Percentiles rank a stretch among this genome's conserved stretches.
Evolutionary conservation across 2,797 vertebrate genomes (phyloP).

Genomic region (Kryptolebias ocellatus): DNA sequence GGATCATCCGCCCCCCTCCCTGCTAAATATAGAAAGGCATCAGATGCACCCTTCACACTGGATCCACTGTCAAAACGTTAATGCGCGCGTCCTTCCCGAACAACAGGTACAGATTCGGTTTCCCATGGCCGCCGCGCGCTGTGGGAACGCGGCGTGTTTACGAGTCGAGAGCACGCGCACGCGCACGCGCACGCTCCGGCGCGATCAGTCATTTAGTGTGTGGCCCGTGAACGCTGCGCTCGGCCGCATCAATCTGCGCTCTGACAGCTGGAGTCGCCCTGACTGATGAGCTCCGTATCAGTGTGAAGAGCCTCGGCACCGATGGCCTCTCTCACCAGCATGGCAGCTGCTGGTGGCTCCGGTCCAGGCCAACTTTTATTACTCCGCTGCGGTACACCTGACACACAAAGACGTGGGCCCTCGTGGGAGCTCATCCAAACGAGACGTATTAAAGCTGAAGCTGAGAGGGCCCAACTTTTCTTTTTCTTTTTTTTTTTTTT

Average conservation of each 20-base stretch:
- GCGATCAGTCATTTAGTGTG: conserved; percentile 74
- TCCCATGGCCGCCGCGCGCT: conserved; percentile 68
- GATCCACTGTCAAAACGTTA: conserved; percentile 54
- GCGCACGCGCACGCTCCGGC: conserved; percentile 19
- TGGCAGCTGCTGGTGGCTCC: conserved; percentile 27
- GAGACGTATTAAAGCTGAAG: neutral
- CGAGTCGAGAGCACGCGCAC: conserved; percentile 43
- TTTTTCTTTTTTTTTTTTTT: neutral
- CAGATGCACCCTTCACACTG: conserved; percentile 54
- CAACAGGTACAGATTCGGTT: conserved; percentile 67
- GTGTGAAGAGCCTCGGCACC: conserved; percentile 46
- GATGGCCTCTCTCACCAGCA: conserved; percentile 46
- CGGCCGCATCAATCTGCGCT: conserved; percentile 69
- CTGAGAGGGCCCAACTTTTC: neutral
- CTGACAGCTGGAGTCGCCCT: conserved; percentile 71
- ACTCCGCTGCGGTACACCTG: conserved; percentile 24
- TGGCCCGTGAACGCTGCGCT: conserved; percentile 57
- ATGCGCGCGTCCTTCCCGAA: conserved; percentile 60
- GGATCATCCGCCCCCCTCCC: conserved; percentile 41
- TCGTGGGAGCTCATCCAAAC: conserved; percentile 5
- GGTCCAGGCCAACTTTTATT: conserved; percentile 42
- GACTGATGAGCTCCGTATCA: conserved; percentile 66
- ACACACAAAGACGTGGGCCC: conserved; percentile 10
- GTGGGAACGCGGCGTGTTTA: conserved; percentile 52
- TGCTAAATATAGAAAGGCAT: conserved; percentile 73